Percentiles rank a stretch among this genome's conserved stretches.
Evolutionary conservation across 1,140 invertebrate species (phyloP).

Genomic region (Agraylea sexmaculata): DNA sequence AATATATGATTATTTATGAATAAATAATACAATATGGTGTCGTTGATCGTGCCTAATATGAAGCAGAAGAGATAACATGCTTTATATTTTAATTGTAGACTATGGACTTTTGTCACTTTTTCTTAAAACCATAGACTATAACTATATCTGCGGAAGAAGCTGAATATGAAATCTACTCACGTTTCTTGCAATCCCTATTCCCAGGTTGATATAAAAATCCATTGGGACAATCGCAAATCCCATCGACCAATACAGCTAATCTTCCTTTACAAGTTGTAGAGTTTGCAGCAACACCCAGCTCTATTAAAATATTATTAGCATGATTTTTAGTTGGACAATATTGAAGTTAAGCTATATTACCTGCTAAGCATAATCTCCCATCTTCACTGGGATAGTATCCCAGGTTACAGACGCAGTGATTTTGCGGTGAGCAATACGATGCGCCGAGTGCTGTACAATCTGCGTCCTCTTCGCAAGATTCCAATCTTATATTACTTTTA

Average conservation of each 20-base stretch:
- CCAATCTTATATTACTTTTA: no score
- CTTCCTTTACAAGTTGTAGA: not conserved
- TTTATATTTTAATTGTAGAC: no score
- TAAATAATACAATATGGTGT: not conserved
- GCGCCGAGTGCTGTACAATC: not conserved
- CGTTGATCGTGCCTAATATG: no score
- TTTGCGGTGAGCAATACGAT: not conserved
- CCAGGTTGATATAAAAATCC: constrained; percentile 7
- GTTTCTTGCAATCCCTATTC: constrained; percentile 8
- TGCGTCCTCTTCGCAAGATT: not conserved
- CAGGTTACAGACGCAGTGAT: constrained; percentile 3
- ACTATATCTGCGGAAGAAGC: not conserved
- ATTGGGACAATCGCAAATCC: constrained; percentile 6
- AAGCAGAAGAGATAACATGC: no score
- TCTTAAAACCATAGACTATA: not conserved
- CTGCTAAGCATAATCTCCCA: constrained; percentile 3
- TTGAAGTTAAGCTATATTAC: constrained; percentile 2
- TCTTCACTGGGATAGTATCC: constrained; percentile 6
- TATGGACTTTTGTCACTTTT: not conserved
- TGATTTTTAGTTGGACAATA: no score
- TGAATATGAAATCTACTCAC: constrained; percentile 1
- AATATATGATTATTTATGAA: not conserved
- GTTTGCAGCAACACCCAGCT: constrained; percentile 2
- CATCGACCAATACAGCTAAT: not conserved
- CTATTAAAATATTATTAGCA: no score